Evolutionary conservation across 2,113 vertebrate genomes (phyloP).

Genomic region (Nycticebus coucang): DNA sequence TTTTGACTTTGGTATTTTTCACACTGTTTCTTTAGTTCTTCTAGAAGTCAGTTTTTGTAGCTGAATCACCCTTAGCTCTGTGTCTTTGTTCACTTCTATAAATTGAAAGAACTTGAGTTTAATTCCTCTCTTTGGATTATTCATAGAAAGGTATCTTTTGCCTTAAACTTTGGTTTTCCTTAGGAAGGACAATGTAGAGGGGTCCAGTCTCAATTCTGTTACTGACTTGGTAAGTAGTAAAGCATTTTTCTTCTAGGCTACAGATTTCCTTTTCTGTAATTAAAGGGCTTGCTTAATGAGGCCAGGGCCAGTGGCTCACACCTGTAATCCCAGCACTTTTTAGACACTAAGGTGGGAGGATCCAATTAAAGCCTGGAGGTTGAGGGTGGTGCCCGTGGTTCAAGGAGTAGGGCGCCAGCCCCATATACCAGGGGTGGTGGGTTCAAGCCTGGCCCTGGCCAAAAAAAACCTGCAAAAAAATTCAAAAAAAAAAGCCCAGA

Average conservation of each 20-base stretch:
- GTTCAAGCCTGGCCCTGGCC: no score
- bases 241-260: neutral
- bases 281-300: neutral
- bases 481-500: no score
- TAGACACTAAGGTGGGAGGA: no score
- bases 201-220: neutral
- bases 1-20: neutral
- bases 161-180: neutral
- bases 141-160: neutral
- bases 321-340: no score
- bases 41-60: neutral
- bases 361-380: no score
- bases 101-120: neutral
- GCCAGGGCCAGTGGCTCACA: no score
- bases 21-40: neutral
- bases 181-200: neutral
- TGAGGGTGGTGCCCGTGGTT: no score
- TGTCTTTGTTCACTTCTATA: neutral
- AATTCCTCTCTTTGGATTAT: neutral
- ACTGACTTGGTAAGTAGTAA: neutral
- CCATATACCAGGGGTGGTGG: no score
- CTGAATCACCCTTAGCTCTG: neutral
- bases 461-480: no score
- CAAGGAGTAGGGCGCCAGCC: no score
- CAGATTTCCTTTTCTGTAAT: neutral